These are phyloP conservation scores for Odontocerum albicorne DNA, from an alignment of 2,888 invertebrate species.

Conservation along the genomic window DNA sequence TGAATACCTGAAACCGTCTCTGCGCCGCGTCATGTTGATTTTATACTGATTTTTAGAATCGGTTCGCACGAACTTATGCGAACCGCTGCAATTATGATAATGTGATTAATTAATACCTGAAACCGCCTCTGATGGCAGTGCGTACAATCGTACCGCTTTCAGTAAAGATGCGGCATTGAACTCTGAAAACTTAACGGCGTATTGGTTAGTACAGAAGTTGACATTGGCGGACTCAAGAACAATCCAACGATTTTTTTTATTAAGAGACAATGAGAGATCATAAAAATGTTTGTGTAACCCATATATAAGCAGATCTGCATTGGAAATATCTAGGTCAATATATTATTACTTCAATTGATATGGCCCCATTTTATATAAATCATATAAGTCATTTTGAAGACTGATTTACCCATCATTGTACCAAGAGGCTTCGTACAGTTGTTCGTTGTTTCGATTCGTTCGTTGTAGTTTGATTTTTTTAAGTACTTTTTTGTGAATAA, in stretches of 20 bases:
- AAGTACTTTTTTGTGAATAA: background rate
- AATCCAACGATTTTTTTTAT: conserved; percentile 14
- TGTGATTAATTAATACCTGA: no score
- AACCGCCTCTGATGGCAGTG: no score
- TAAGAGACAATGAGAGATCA: conserved; percentile 17
- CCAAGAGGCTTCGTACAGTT: conserved; percentile 3
- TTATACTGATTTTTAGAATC: no score
- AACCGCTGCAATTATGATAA: no score
- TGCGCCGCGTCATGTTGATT: no score
- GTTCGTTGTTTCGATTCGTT: background rate
- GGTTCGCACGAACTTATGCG: no score
- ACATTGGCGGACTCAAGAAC: conserved; percentile 11
- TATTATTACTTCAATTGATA: conserved; percentile 35
- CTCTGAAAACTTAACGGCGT: conserved; percentile 13
- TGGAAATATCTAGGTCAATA: conserved; percentile 60
- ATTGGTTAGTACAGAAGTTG: conserved; percentile 10
- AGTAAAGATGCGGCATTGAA: conserved; percentile 15
- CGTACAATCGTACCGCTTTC: conserved; percentile 1
- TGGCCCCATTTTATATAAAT: conserved; percentile 31
- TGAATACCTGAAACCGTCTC: no score
- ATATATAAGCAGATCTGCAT: conserved; percentile 19
- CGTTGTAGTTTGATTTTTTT: background rate
- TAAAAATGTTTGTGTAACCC: conserved; percentile 18
- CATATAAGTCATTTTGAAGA: conserved; percentile 27
- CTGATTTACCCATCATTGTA: conserved; percentile 19